Conservation (phyloP, 1,140 invertebrate genomes). For the Papilio helenus region DNA sequence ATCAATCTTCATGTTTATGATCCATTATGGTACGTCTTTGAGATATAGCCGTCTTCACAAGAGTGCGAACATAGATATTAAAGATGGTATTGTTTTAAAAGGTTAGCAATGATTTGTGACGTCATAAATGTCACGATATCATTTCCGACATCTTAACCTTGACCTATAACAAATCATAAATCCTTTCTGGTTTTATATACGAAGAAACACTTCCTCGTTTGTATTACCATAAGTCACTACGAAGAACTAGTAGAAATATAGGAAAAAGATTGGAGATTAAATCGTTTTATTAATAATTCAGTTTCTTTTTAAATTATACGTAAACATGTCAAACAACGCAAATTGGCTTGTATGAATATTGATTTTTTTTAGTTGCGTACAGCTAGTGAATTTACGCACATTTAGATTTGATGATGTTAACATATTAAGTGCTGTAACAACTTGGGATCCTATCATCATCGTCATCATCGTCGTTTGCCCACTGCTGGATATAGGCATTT, state of each 20-base stretch:
- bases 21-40: not conserved
- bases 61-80: not conserved
- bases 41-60: not conserved
- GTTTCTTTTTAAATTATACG: not conserved
- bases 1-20: not conserved
- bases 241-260: not conserved
- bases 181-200: constrained; percentile 16
- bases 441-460: too few relatives aligned
- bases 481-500: too few relatives aligned
- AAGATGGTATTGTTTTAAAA: constrained; percentile 14
- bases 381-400: too few relatives aligned
- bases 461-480: too few relatives aligned
- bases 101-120: constrained; percentile 10
- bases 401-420: too few relatives aligned
- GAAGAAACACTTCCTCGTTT: not conserved
- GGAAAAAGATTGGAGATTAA: not conserved
- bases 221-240: constrained; percentile 4
- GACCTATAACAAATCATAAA: constrained; percentile 13
- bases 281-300: not conserved
- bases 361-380: not conserved
- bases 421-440: too few relatives aligned
- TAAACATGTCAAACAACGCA: not conserved
- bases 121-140: constrained; percentile 22
- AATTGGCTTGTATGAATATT: not conserved
- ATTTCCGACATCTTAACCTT: constrained; percentile 14